These are phyloP conservation scores for Vimba vimba DNA, from an alignment of 2,113 vertebrate species.

Conservation along the genomic window DNA sequence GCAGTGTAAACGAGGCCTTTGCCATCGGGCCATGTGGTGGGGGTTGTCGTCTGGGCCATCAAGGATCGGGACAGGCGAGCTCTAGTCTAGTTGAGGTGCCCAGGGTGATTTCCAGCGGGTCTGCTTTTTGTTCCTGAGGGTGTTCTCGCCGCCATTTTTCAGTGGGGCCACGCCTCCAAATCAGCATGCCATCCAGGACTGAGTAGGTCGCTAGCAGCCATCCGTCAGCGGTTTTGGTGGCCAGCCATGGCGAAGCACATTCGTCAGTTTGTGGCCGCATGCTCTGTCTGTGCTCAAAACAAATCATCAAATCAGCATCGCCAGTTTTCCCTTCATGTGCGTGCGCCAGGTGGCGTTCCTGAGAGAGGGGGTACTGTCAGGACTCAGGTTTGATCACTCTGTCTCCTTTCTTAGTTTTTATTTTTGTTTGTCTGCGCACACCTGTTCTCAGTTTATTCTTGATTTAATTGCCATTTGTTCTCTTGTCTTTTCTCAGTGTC, in stretches of 20 bases:
- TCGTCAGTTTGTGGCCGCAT: too few relatives aligned
- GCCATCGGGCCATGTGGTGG: too few relatives aligned
- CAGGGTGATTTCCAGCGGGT: background rate
- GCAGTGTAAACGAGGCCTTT: too few relatives aligned
- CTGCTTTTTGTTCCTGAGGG: background rate
- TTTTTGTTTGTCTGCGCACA: background rate
- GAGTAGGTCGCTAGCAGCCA: background rate
- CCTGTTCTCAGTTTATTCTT: background rate
- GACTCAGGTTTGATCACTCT: background rate
- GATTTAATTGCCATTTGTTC: too few relatives aligned
- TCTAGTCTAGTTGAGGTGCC: background rate
- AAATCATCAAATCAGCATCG: too few relatives aligned
- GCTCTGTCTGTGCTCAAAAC: too few relatives aligned
- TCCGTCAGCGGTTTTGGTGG: too few relatives aligned
- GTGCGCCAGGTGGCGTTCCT: background rate
- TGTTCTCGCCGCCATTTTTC: background rate
- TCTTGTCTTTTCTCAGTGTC: too few relatives aligned
- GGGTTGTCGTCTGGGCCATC: too few relatives aligned
- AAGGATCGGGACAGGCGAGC: too few relatives aligned
- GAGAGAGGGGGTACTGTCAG: background rate
- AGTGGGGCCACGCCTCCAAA: background rate
- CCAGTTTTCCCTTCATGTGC: too few relatives aligned
- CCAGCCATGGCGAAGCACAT: too few relatives aligned
- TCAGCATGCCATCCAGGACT: background rate
- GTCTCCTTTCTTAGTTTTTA: background rate